Conservation (phyloP, 2,113 vertebrate species). For the Podocnemis expansa region DNA sequence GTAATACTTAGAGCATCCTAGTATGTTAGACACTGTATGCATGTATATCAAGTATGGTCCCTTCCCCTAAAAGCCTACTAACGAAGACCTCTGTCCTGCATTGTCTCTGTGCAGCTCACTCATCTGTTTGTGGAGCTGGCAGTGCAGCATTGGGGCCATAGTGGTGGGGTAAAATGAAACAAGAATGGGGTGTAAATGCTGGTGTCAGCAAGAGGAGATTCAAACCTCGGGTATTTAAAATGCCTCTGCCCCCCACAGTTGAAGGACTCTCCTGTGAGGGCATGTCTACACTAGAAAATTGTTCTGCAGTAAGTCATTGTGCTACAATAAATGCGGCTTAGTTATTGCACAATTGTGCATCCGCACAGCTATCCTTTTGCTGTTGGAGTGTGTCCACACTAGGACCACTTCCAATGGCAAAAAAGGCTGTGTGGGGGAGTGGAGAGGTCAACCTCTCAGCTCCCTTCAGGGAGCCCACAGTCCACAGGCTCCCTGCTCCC, state of each 20-base stretch:
- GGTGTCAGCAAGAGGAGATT: fast-evolving
- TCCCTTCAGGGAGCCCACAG: no score
- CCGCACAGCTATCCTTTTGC: no score
- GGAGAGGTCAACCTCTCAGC: no score
- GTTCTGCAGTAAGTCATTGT: no score
- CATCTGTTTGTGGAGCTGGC: fast-evolving
- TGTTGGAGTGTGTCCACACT: no score
- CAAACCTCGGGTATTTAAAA: background rate
- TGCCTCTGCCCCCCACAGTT: background rate
- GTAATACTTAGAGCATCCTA: background rate
- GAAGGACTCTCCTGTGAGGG: no score
- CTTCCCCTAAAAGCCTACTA: background rate
- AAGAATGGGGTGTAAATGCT: background rate
- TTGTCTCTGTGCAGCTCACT: background rate
- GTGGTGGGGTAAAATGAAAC: background rate
- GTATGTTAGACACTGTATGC: fast-evolving
- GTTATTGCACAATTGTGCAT: no score
- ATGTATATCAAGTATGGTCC: background rate
- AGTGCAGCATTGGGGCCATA: background rate
- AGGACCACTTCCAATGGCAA: no score
- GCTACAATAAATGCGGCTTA: no score
- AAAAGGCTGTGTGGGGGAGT: no score
- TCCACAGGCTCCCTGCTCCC: no score
- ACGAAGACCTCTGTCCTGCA: background rate
- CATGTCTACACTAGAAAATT: no score